These are phyloP conservation scores for Zootoca vivipara DNA, from an alignment of 2,113 vertebrate genomes.

Conservation along the genomic window DNA sequence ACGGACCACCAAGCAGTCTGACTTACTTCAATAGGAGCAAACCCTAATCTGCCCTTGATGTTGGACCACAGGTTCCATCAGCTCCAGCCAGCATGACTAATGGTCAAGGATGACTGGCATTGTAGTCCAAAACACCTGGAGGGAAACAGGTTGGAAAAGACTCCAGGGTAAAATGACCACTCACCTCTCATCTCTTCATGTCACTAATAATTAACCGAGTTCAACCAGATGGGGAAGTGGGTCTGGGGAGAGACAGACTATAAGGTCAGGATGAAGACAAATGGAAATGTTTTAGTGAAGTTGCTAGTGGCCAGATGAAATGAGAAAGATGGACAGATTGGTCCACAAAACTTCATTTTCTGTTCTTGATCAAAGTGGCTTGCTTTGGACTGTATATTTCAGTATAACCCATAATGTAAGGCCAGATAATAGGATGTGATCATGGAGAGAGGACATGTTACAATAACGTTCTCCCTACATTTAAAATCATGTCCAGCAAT, in stretches of 20 bases:
- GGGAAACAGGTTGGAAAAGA: too few species aligned
- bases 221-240: neutral
- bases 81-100: too few species aligned
- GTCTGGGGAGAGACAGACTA: neutral
- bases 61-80: too few species aligned
- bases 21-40: too few species aligned
- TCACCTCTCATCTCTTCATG: too few species aligned
- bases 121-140: too few species aligned
- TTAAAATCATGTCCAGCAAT: constrained; percentile 58
- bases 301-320: neutral
- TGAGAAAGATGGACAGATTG: neutral
- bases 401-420: neutral
- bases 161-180: neutral
- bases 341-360: neutral
- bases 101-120: too few species aligned
- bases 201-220: neutral
- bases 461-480: neutral
- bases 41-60: too few species aligned
- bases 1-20: neutral
- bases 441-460: neutral
- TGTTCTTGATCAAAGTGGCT: neutral
- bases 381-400: neutral
- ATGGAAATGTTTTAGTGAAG: neutral
- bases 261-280: neutral
- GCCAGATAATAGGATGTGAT: neutral